Percentiles rank a stretch among this genome's conserved stretches.
Evolutionary conservation across 2,797 vertebrate genomes (phyloP).

Genomic region (Lagodon rhomboides): DNA sequence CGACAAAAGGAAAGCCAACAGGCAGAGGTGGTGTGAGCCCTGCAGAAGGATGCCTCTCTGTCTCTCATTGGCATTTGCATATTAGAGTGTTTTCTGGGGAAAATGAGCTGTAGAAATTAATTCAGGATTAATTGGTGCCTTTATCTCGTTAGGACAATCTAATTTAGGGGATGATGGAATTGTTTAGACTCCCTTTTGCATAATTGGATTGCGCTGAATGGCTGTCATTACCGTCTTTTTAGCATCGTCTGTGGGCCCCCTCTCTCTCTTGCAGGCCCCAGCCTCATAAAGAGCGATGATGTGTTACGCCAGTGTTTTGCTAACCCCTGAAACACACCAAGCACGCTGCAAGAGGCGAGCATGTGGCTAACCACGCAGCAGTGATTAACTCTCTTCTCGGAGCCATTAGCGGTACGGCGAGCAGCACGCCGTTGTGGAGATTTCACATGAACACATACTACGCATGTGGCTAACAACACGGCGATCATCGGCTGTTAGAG

Average conservation of each 20-base stretch:
- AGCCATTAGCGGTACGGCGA: constrained; percentile 78
- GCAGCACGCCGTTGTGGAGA: constrained; percentile 71
- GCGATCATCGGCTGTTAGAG: constrained; percentile 72
- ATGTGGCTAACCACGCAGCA: constrained; percentile 83
- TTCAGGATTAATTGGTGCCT: constrained; percentile 99
- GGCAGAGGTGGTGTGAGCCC: constrained; percentile 91
- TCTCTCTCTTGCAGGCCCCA: constrained; percentile 92
- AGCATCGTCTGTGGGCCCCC: constrained; percentile 98
- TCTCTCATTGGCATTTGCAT: constrained; percentile 99
- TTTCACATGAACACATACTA: constrained; percentile 71
- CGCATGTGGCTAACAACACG: constrained; percentile 83
- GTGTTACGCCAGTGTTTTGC: constrained; percentile 94
- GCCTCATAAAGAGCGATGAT: constrained; percentile 99
- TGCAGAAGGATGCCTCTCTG: constrained; percentile 91
- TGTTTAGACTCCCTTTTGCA: constrained; percentile 99
- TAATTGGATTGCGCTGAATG: constrained; percentile 99
- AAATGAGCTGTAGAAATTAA: constrained; percentile 99
- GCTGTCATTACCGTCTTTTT: constrained; percentile 99
- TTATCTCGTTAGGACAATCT: constrained; percentile 99
- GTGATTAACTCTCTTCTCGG: constrained; percentile 84
- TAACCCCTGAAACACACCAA: constrained; percentile 92
- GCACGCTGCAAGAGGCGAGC: constrained; percentile 75
- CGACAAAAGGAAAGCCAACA: constrained; percentile 78
- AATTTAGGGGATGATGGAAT: constrained; percentile 99
- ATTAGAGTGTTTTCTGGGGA: constrained; percentile 99